Evolutionary conservation across 1,140 invertebrate genomes (phyloP).

Genomic region (Drosophila pruinosa): DNA sequence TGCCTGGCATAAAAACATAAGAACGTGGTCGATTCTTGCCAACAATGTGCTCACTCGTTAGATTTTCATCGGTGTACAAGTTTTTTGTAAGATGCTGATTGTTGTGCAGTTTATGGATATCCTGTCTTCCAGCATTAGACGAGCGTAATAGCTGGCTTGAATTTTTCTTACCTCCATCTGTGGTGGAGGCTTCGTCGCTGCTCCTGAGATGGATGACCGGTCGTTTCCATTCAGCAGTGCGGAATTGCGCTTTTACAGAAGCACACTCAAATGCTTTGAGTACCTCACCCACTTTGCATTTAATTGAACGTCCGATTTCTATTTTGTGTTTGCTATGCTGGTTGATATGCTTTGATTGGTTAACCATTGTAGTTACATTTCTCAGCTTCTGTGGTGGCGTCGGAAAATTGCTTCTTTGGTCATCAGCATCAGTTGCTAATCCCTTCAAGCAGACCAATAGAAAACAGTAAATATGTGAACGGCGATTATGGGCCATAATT

Average conservation of each 20-base stretch:
- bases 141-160: not conserved
- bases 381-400: not conserved
- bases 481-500: not conserved
- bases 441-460: not conserved
- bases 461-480: not conserved
- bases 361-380: not conserved
- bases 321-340: no score
- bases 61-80: not conserved
- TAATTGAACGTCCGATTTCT: not conserved
- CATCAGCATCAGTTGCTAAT: not conserved
- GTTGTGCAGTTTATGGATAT: not conserved
- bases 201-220: not conserved
- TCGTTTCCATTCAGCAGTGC: not conserved
- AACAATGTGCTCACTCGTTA: not conserved
- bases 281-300: slow-evolving; percentile 20
- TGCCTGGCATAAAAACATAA: slow-evolving; percentile 37
- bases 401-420: not conserved
- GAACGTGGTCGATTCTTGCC: slow-evolving; percentile 23
- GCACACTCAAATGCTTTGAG: slow-evolving; percentile 23
- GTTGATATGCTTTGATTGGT: no score
- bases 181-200: not conserved
- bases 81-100: not conserved
- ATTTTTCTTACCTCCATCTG: not conserved
- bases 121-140: not conserved
- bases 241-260: not conserved